A percentile compares a stretch with the other conserved stretches of the same genome.
phyloP scores from a whole-genome alignment of 2,888 invertebrate species.

The Nomada fabriciana region DNA sequence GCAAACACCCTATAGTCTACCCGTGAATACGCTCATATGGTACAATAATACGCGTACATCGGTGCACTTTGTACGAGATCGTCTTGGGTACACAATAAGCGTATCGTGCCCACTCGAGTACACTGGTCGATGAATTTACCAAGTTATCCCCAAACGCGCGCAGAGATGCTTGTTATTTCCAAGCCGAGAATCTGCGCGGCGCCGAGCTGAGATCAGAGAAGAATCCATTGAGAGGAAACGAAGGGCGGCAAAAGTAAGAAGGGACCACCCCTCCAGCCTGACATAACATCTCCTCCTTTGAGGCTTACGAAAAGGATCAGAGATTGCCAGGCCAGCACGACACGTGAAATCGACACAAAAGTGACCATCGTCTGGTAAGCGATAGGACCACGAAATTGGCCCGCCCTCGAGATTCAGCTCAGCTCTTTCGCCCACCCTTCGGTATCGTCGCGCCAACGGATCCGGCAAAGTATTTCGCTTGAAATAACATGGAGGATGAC shows the following conservation, averaged over 20 bases:
- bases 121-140: conserved; percentile 40
- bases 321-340: conserved; percentile 60
- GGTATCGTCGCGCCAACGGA: conserved; percentile 26
- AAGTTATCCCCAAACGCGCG: conserved; percentile 61
- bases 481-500: conserved; percentile 64
- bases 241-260: background rate
- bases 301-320: conserved; percentile 71
- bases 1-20: conserved; percentile 34
- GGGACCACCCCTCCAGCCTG: conserved; percentile 72
- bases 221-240: conserved; percentile 73
- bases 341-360: conserved; percentile 76
- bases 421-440: conserved; percentile 31
- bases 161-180: conserved; percentile 81
- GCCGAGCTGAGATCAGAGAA: conserved; percentile 71
- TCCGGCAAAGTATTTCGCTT: conserved; percentile 63
- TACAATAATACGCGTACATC: conserved; percentile 33
- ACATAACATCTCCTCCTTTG: conserved; percentile 80
- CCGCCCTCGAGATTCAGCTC: conserved; percentile 62
- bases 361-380: conserved; percentile 80
- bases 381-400: conserved; percentile 71
- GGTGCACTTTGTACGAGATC: conserved; percentile 34
- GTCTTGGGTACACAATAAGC: conserved; percentile 57
- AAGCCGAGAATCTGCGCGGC: conserved; percentile 74
- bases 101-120: conserved; percentile 26
- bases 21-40: conserved; percentile 48